These are phyloP conservation scores for Philonicus albiceps DNA, from an alignment of 2,888 invertebrate genomes.

Conservation along the genomic window DNA sequence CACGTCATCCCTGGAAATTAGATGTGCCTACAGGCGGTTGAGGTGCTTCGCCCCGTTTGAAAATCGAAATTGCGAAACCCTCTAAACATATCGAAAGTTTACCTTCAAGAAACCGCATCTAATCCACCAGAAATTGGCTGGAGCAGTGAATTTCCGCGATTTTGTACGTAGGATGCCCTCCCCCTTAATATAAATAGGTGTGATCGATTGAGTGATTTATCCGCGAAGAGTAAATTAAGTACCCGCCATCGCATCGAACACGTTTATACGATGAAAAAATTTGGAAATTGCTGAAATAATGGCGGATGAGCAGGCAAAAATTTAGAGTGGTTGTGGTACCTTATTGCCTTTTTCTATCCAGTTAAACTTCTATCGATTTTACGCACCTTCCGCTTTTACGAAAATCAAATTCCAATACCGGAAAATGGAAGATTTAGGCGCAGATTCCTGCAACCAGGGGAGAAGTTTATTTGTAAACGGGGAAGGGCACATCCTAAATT, in stretches of 20 bases:
- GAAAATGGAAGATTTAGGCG: not conserved
- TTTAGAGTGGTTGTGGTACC: not conserved
- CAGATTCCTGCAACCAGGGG: not conserved
- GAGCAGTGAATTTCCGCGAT: slow-evolving; percentile 26
- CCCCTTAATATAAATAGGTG: not conserved
- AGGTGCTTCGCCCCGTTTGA: not conserved
- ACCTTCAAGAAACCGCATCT: slow-evolving; percentile 21
- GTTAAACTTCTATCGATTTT: not conserved
- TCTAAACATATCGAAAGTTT: not conserved
- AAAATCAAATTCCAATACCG: not conserved
- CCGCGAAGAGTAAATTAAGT: not conserved
- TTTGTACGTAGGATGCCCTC: not conserved
- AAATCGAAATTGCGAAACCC: not conserved
- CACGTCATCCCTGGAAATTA: slow-evolving; percentile 1
- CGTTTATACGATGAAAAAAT: not conserved
- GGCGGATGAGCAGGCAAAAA: not conserved
- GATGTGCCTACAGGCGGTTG: slow-evolving; percentile 1
- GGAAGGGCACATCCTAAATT: not conserved
- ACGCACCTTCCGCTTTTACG: not conserved
- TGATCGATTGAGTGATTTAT: slow-evolving; percentile 39
- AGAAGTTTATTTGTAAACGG: not conserved
- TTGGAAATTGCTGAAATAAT: not conserved
- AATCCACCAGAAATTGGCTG: slow-evolving; percentile 35
- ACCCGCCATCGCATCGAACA: not conserved
- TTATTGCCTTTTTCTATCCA: not conserved